Percentiles rank a stretch among this genome's conserved stretches.
Evolutionary conservation across 1,140 invertebrate species (phyloP).

Genomic region (Musca vetustissima): DNA sequence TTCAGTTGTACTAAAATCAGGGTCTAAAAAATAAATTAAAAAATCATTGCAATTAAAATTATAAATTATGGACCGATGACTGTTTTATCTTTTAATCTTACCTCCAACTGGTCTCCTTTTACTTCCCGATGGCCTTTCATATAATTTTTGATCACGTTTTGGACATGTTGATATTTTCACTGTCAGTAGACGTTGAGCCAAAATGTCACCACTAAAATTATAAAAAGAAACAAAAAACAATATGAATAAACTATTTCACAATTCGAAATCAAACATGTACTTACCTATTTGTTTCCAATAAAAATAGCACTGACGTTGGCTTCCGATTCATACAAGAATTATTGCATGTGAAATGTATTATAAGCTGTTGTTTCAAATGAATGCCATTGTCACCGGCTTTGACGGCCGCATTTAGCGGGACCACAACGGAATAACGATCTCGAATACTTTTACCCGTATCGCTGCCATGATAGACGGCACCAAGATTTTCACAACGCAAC

Average conservation of each 20-base stretch:
- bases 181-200: conserved; percentile 42
- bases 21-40: neutral
- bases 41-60: neutral
- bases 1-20: neutral
- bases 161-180: conserved; percentile 51
- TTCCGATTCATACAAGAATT: conserved; percentile 51
- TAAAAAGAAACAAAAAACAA: conserved; percentile 17
- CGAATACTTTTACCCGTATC: conserved; percentile 46
- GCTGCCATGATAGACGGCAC: conserved; percentile 39
- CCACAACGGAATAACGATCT: conserved; percentile 45
- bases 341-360: conserved; percentile 46
- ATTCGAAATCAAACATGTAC: neutral
- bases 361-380: conserved; percentile 41
- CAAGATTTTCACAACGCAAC: conserved; percentile 47
- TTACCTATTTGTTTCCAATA: conserved; percentile 43
- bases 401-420: conserved; percentile 37
- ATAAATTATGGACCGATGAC: no score
- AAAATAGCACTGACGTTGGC: conserved; percentile 45
- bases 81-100: conserved; percentile 2
- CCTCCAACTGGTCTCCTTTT: conserved; percentile 19
- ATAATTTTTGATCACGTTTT: conserved; percentile 43
- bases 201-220: conserved; percentile 44
- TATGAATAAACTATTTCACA: neutral
- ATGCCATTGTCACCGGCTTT: conserved; percentile 23
- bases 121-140: conserved; percentile 24